These are phyloP conservation scores for Dascillus cervinus DNA, from an alignment of 2,888 invertebrate species.

Conservation along the genomic window DNA sequence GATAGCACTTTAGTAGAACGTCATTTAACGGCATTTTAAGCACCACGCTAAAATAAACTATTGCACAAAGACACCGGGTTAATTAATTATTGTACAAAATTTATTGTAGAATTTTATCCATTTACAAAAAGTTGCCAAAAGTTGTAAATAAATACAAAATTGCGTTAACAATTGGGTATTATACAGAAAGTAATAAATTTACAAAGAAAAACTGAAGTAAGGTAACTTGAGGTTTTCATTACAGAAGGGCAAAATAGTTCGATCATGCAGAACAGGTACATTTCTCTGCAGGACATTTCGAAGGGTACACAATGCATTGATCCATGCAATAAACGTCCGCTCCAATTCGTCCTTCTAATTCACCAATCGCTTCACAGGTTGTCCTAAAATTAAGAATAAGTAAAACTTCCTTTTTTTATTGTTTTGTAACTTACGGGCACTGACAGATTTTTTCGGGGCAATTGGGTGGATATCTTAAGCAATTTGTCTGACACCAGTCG, in stretches of 20 bases:
- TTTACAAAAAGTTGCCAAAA: constrained; percentile 1
- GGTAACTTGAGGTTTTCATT: too few relatives aligned
- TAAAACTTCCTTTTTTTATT: too few relatives aligned
- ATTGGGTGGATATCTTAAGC: constrained; percentile 78
- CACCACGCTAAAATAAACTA: too few relatives aligned
- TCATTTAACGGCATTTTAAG: too few relatives aligned
- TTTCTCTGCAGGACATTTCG: constrained; percentile 29
- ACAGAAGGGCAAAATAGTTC: too few relatives aligned
- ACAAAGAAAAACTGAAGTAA: not conserved
- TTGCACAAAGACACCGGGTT: too few relatives aligned
- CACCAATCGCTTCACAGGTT: constrained; percentile 75
- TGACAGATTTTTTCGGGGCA: constrained; percentile 69
- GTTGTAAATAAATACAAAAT: not conserved
- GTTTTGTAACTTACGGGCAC: constrained; percentile 88
- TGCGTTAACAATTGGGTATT: constrained; percentile 1
- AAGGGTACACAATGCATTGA: constrained; percentile 71
- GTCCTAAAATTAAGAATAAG: constrained; percentile 53
- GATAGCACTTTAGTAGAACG: too few relatives aligned
- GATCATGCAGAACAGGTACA: constrained; percentile 11
- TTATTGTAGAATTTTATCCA: constrained; percentile 3
- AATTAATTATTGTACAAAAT: too few relatives aligned
- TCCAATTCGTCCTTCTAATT: constrained; percentile 61
- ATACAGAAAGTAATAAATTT: not conserved
- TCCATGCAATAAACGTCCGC: constrained; percentile 83
- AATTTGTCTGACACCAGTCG: constrained; percentile 80